Conservation (phyloP, 2,888 invertebrate genomes). For the Amiota mariae region DNA sequence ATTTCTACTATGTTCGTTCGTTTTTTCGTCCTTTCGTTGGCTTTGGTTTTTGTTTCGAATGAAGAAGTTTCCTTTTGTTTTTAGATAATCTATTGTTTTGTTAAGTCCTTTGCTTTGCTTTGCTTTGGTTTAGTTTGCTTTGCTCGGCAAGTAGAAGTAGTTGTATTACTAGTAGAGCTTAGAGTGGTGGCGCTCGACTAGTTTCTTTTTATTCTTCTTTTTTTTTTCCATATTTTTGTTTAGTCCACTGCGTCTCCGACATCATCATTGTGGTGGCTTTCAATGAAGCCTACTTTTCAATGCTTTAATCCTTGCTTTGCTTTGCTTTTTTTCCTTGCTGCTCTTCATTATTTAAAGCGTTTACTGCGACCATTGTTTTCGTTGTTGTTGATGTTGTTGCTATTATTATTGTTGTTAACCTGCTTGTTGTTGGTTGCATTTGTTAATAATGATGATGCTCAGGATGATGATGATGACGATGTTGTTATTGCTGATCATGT, state of each 20-base stretch:
- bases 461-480: not conserved
- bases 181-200: not conserved
- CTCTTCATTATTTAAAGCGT: constrained; percentile 13
- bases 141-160: not conserved
- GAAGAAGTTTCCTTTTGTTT: constrained; percentile 14
- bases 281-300: constrained; percentile 2
- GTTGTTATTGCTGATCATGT: not conserved
- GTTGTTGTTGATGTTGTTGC: not conserved
- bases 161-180: not conserved
- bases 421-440: not conserved
- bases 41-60: not conserved
- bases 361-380: not conserved
- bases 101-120: not conserved
- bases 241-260: not conserved
- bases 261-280: not conserved
- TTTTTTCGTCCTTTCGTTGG: too few species aligned
- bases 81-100: constrained; percentile 1
- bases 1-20: too few species aligned
- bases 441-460: not conserved
- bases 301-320: constrained; percentile 15
- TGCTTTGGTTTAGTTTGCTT: not conserved
- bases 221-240: not conserved
- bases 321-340: not conserved
- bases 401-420: constrained; percentile 3
- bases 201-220: not conserved